These are phyloP conservation scores for Phania funesta DNA, from an alignment of 2,888 invertebrate species.

Conservation along the genomic window DNA sequence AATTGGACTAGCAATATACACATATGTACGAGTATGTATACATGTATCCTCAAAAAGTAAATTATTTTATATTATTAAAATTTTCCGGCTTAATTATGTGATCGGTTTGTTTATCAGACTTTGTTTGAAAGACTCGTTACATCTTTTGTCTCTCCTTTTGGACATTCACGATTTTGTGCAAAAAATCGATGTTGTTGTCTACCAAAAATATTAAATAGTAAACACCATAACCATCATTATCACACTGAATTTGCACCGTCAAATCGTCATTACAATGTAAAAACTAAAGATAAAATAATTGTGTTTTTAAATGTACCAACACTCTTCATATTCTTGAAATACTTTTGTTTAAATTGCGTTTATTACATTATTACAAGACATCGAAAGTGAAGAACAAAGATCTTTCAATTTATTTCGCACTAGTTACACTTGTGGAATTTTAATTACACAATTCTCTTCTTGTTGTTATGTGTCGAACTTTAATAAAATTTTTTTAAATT, in stretches of 20 bases:
- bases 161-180: slow-evolving; percentile 9
- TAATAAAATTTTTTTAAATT: slow-evolving; percentile 15
- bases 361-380: slow-evolving; percentile 1
- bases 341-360: too few species aligned
- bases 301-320: too few species aligned
- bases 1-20: too few species aligned
- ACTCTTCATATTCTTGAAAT: too few species aligned
- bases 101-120: too few species aligned
- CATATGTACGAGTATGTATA: too few species aligned
- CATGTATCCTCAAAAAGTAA: too few species aligned
- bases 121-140: too few species aligned
- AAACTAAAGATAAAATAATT: background rate
- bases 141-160: background rate
- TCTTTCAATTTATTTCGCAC: slow-evolving; percentile 22
- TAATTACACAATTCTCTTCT: slow-evolving; percentile 31
- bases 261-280: slow-evolving; percentile 3
- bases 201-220: slow-evolving; percentile 11
- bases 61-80: too few species aligned
- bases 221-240: slow-evolving; percentile 9
- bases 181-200: slow-evolving; percentile 55
- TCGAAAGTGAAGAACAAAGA: slow-evolving; percentile 9
- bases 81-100: too few species aligned
- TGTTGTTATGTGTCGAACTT: slow-evolving; percentile 9
- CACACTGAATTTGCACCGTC: background rate
- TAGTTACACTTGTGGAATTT: slow-evolving; percentile 26